Evolutionary conservation across 2,888 invertebrate species (phyloP).

Genomic region (Blera fallax): DNA sequence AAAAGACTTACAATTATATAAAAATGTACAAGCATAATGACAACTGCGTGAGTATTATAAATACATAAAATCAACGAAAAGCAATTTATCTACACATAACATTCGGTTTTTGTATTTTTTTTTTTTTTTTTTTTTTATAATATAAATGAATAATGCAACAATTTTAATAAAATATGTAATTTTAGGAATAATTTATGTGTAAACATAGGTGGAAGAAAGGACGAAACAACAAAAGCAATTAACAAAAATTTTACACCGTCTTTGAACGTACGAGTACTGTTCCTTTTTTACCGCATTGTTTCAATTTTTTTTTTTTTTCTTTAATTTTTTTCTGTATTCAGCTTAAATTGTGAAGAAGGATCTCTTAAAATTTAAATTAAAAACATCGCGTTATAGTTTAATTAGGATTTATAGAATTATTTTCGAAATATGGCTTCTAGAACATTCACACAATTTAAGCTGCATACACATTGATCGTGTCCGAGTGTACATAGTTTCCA

Average conservation of each 20-base stretch:
- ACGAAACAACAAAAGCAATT: constrained; percentile 42
- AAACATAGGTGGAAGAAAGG: constrained; percentile 39
- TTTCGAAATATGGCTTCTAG: constrained; percentile 6
- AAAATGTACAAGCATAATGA: constrained; percentile 68
- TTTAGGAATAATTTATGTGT: constrained; percentile 37
- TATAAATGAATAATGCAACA: constrained; percentile 24
- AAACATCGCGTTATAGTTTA: not conserved
- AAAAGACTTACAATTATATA: constrained; percentile 59
- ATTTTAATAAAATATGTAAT: not conserved
- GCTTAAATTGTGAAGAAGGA: constrained; percentile 7
- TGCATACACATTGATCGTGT: constrained; percentile 1
- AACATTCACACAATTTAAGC: constrained; percentile 18
- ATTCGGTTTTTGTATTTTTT: constrained; percentile 18
- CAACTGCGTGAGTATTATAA: constrained; percentile 68
- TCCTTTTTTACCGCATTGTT: not conserved
- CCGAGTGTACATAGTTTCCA: not conserved
- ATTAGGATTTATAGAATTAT: not conserved
- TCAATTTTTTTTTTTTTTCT: not conserved
- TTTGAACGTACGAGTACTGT: constrained; percentile 31
- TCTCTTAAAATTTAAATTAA: not conserved
- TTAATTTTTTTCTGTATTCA: not conserved
- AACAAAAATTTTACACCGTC: constrained; percentile 24
- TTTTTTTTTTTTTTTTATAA: constrained; percentile 6
- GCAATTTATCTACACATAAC: constrained; percentile 38
- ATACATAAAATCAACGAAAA: constrained; percentile 44